Conservation (phyloP, 2,888 invertebrate genomes). For the Lamellibrachia columna region DNA sequence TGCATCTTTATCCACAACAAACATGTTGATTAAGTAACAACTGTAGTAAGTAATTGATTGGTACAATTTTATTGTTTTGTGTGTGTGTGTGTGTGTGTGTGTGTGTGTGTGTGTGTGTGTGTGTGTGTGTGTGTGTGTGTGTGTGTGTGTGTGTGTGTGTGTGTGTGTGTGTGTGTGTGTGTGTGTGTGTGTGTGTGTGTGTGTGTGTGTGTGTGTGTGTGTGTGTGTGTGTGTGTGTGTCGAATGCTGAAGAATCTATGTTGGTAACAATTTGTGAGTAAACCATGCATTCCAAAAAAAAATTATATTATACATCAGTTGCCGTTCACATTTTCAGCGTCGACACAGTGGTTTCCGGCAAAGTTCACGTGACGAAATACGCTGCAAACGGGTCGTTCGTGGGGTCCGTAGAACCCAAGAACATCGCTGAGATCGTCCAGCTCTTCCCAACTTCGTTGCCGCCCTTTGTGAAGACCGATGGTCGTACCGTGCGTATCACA, state of each 20-base stretch:
- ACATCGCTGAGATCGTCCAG: not conserved
- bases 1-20: too few relatives aligned
- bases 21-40: too few relatives aligned
- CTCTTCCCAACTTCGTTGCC: not conserved
- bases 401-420: not conserved
- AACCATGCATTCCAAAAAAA: not conserved
- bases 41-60: not conserved
- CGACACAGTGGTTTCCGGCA: not conserved
- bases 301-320: not conserved
- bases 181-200: not conserved
- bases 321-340: not conserved
- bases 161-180: not conserved
- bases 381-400: not conserved
- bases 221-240: not conserved
- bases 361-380: not conserved
- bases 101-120: not conserved
- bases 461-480: not conserved
- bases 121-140: not conserved
- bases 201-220: not conserved
- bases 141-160: not conserved
- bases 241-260: too few relatives aligned
- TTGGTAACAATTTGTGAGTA: not conserved
- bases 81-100: not conserved
- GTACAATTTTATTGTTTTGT: not conserved
- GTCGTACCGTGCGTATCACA: not conserved